These are phyloP conservation scores for Cheilosia soror DNA, from an alignment of 2,888 invertebrate genomes.

Conservation along the genomic window DNA sequence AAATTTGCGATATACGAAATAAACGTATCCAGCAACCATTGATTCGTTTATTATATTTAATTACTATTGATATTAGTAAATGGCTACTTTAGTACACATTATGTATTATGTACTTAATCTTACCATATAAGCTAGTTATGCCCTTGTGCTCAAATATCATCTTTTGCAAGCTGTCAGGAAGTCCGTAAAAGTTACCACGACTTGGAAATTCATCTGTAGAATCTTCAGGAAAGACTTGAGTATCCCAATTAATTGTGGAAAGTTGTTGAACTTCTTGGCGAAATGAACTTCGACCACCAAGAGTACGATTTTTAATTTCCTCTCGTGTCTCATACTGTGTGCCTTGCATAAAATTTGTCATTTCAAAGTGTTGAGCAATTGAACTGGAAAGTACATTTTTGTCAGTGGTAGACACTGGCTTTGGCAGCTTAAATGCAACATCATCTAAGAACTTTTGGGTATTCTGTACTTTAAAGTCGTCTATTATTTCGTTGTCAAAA, in stretches of 20 bases:
- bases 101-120: conserved; percentile 52
- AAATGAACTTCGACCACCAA: conserved; percentile 13
- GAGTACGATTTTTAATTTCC: conserved; percentile 77
- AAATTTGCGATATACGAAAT: no score
- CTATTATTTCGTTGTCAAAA: conserved; percentile 72
- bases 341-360: conserved; percentile 77
- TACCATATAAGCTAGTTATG: conserved; percentile 93
- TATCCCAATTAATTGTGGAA: conserved; percentile 80
- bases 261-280: conserved; percentile 76
- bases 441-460: conserved; percentile 82
- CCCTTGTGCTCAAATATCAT: conserved; percentile 91
- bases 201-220: conserved; percentile 77
- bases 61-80: no score
- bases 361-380: conserved; percentile 43
- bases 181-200: conserved; percentile 89
- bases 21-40: no score
- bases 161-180: conserved; percentile 88
- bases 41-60: no score
- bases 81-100: no score
- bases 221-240: conserved; percentile 79
- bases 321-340: conserved; percentile 81
- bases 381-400: conserved; percentile 23
- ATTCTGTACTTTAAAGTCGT: conserved; percentile 78
- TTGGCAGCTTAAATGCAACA: conserved; percentile 79
- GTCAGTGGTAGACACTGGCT: conserved; percentile 34